These are phyloP conservation scores for Antechinus stuartii DNA, from an alignment of 2,113 vertebrate species.

Conservation along the genomic window DNA sequence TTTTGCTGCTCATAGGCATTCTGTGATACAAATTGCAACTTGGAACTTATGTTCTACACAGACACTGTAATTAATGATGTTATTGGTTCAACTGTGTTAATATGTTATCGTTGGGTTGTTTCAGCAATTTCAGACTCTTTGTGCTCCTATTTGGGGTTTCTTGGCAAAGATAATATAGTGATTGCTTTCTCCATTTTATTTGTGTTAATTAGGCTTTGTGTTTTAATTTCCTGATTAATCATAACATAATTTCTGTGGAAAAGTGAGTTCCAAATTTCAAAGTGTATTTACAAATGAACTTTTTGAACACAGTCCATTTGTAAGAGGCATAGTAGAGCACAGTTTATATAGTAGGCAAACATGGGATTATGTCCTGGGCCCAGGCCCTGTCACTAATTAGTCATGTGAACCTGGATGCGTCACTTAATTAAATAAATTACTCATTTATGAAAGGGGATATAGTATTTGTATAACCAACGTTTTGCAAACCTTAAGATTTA, in stretches of 20 bases:
- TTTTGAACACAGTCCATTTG: background rate
- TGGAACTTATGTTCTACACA: background rate
- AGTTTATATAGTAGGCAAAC: background rate
- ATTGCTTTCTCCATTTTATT: background rate
- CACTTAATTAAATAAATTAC: background rate
- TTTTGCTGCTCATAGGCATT: background rate
- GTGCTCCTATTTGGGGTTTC: background rate
- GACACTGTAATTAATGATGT: background rate
- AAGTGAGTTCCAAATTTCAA: background rate
- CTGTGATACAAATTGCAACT: background rate
- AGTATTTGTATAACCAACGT: background rate
- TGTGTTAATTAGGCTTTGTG: background rate
- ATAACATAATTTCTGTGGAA: background rate
- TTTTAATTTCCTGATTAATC: background rate
- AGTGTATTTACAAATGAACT: background rate
- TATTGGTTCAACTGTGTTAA: background rate
- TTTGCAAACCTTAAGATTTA: background rate
- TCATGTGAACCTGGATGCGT: background rate
- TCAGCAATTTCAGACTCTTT: background rate
- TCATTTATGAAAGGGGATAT: background rate
- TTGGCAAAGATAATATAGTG: background rate
- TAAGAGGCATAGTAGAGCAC: background rate
- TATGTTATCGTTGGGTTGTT: background rate
- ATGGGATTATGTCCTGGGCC: background rate
- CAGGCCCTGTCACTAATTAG: background rate